phyloP scores from a whole-genome alignment of 92 coral and sea anemone genomes.

The Chrysogorgia sp. region DNA sequence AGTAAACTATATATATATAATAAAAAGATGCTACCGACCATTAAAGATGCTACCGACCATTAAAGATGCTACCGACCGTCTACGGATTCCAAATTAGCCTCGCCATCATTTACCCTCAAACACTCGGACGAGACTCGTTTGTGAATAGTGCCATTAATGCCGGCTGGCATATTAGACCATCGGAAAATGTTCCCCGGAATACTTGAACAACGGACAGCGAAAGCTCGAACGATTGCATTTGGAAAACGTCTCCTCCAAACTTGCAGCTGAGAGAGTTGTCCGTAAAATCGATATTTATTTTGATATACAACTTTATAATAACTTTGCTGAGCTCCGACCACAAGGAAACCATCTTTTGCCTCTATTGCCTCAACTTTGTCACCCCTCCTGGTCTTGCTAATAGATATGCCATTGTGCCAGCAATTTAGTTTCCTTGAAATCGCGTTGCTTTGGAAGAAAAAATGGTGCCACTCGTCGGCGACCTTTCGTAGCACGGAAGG shows the following conservation, averaged over 20 bases:
- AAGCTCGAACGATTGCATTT: background rate
- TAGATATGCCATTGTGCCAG: background rate
- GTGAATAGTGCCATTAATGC: background rate
- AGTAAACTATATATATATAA: too few species aligned
- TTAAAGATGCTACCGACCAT: too few species aligned
- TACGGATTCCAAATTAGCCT: too few species aligned
- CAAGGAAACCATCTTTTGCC: background rate
- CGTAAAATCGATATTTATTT: background rate
- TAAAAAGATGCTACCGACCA: too few species aligned
- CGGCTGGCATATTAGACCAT: background rate
- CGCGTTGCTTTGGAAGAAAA: background rate
- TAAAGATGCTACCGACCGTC: too few species aligned
- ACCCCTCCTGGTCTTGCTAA: background rate
- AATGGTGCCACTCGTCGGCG: conserved; percentile 1
- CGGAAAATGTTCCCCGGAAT: background rate
- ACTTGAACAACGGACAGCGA: background rate
- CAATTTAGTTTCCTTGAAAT: background rate
- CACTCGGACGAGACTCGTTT: background rate
- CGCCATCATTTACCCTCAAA: background rate
- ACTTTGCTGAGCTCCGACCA: conserved; percentile 15
- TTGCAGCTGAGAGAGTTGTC: conserved; percentile 2
- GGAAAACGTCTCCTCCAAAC: background rate
- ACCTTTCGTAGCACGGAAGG: background rate
- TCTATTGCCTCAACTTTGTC: background rate
- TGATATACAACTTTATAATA: background rate